Percentiles rank a stretch among this genome's conserved stretches.
Conservation (phyloP, 1,140 invertebrate species). For the Muscidifurax raptorellus region DNA sequence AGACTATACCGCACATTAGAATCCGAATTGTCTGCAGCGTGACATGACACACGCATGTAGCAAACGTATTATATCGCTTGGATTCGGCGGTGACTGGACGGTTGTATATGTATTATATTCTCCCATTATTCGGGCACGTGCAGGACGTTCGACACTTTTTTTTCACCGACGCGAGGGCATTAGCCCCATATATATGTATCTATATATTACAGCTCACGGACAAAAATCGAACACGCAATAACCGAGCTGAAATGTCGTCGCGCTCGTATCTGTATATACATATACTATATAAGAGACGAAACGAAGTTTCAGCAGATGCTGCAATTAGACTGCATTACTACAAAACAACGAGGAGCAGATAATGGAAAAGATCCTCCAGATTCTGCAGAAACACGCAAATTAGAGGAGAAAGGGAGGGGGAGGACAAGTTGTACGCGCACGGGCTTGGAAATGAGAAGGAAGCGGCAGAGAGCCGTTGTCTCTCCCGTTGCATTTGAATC, state of each 20-base stretch:
- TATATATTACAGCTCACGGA: too few species aligned
- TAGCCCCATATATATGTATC: too few species aligned
- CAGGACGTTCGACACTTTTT: conserved; percentile 31
- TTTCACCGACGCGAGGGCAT: neutral
- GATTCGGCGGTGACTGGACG: conserved; percentile 22
- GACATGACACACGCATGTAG: too few species aligned
- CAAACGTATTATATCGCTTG: too few species aligned
- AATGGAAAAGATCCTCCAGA: neutral
- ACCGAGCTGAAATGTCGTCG: too few species aligned
- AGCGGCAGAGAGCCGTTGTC: neutral
- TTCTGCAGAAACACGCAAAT: neutral
- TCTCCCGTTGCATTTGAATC: conserved; percentile 61
- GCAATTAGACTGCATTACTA: neutral
- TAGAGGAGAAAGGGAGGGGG: neutral
- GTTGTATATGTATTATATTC: too few species aligned
- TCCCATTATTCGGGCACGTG: conserved; percentile 36
- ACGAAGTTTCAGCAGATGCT: neutral
- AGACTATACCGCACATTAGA: too few species aligned
- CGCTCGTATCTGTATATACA: too few species aligned
- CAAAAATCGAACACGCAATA: neutral
- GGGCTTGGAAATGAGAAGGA: neutral
- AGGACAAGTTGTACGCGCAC: neutral
- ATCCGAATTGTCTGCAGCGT: too few species aligned
- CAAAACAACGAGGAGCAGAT: neutral
- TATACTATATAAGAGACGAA: too few species aligned